Conservation (phyloP, 2,113 vertebrate species). For the Triplophysa rosa region DNA sequence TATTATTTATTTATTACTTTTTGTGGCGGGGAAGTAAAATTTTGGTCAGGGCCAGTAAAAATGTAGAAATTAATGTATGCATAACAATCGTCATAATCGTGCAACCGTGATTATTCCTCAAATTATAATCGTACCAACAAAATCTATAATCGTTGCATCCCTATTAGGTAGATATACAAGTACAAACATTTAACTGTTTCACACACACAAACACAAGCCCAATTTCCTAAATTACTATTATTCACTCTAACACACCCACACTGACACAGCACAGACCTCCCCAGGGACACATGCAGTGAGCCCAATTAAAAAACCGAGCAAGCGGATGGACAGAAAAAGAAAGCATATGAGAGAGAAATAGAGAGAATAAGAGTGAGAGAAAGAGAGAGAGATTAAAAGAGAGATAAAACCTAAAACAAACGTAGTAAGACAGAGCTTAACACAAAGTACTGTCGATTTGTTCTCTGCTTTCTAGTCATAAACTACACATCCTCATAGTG, state of each 20-base stretch:
- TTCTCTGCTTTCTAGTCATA: conserved; percentile 21
- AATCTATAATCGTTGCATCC: neutral
- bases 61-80: too few relatives aligned
- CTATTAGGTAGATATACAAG: neutral
- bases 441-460: neutral
- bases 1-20: too few relatives aligned
- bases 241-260: conserved; percentile 39
- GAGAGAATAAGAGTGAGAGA: neutral
- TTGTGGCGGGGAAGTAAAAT: too few relatives aligned
- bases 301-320: conserved; percentile 32
- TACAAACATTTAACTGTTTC: conserved; percentile 9
- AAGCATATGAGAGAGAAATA: neutral
- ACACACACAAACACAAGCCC: conserved; percentile 1
- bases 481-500: conserved; percentile 7
- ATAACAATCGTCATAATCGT: too few relatives aligned
- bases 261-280: conserved; percentile 6
- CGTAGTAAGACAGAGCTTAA: neutral
- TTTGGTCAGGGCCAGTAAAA: too few relatives aligned
- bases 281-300: neutral
- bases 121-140: too few relatives aligned
- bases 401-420: neutral
- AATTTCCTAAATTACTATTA: conserved; percentile 35
- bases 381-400: neutral
- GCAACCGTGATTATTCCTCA: too few relatives aligned
- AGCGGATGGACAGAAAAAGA: neutral